These are phyloP conservation scores for Crotophaga sulcirostris DNA, from an alignment of 2,113 vertebrate species.

Conservation along the genomic window DNA sequence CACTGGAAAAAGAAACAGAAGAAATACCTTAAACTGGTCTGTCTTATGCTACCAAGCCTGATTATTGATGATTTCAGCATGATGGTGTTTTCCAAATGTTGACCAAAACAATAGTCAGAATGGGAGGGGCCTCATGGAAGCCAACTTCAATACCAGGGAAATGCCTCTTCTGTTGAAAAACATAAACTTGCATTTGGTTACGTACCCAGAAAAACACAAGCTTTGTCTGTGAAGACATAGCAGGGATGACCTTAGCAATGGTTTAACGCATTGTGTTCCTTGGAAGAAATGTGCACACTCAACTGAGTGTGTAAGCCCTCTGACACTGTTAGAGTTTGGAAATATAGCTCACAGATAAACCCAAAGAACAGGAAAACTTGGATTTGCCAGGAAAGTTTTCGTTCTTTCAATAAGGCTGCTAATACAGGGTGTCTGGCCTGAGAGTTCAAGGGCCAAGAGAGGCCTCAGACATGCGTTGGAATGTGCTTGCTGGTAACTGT, in stretches of 20 bases:
- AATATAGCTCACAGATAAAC: neutral
- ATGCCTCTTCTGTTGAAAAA: neutral
- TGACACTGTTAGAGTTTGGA: neutral
- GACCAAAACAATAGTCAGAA: neutral
- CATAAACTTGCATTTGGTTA: neutral
- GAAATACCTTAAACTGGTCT: neutral
- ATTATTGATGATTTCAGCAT: neutral
- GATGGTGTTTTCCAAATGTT: neutral
- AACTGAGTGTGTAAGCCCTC: neutral
- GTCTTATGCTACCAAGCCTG: neutral
- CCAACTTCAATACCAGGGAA: neutral
- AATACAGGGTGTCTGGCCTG: neutral
- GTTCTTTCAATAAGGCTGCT: neutral
- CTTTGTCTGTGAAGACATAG: neutral
- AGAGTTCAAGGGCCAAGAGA: neutral
- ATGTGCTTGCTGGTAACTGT: fast-evolving
- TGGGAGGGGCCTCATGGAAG: neutral
- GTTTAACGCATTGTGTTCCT: neutral
- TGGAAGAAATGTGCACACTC: neutral
- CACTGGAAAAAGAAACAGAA: neutral
- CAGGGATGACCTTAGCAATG: neutral
- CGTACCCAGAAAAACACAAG: neutral
- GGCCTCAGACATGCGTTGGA: neutral
- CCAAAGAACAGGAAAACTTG: neutral
- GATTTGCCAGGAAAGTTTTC: neutral